Conservation (phyloP, 2,797 vertebrate genomes). For the Heliangelus exortis region DNA sequence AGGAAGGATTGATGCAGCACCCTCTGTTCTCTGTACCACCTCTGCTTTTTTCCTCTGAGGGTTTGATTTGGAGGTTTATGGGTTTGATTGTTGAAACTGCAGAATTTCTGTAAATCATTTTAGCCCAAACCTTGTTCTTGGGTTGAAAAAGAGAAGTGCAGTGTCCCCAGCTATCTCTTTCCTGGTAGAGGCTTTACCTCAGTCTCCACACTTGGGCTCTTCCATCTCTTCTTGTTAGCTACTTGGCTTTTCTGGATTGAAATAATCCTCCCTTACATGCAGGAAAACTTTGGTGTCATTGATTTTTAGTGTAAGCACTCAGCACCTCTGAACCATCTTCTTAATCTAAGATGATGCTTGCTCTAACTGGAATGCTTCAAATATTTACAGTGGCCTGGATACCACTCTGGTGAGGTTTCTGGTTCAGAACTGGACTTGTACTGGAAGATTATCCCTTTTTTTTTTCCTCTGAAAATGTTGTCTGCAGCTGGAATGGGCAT, state of each 20-base stretch:
- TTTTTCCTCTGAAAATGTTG: accelerated
- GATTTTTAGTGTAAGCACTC: neutral
- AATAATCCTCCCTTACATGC: neutral
- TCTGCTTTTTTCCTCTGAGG: neutral
- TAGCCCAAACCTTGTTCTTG: neutral
- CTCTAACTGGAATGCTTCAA: neutral
- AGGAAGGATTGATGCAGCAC: neutral
- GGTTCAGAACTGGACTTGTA: neutral
- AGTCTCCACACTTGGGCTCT: neutral
- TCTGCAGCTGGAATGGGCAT: accelerated
- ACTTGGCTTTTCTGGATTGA: neutral
- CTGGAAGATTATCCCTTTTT: neutral
- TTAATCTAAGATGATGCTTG: neutral
- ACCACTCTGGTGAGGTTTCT: neutral
- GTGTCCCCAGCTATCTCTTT: neutral
- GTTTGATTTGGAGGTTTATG: accelerated
- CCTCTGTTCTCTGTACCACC: neutral
- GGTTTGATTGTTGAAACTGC: neutral
- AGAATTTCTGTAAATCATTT: neutral
- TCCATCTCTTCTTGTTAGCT: neutral
- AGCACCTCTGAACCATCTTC: neutral
- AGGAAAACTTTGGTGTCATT: neutral
- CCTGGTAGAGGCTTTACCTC: neutral
- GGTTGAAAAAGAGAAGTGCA: neutral
- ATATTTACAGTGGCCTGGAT: neutral